Evolutionary conservation across 1,140 invertebrate genomes (phyloP), one percentile per base, ranked within the genome.

Genomic region (Littorina saxatilis): DNA sequence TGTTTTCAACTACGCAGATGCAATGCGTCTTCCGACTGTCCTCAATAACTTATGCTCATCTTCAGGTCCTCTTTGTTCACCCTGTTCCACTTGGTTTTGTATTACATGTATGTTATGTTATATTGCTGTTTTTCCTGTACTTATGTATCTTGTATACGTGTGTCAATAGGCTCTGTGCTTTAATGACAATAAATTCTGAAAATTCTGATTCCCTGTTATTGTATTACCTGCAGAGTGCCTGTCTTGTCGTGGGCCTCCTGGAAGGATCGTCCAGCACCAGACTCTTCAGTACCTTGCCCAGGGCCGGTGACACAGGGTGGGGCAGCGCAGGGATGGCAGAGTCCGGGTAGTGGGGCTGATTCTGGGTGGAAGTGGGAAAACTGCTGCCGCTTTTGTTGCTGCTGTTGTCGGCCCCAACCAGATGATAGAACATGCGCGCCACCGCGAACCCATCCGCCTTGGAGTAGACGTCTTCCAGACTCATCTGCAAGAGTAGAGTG

Each of bases 391-490:
- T 29, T 27, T 32, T 63, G 35, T 32, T 39, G 23, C 37, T 72
- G 68, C 39, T 72, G 20, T 23, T 11, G 50, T 5, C 29, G 52
- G 4, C 27, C n/a, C n/a, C 82, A 11, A 87, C 52, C 17, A 87
- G 72, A 63, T 76, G 73, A 17, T 85, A 85, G 40, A 85, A 84
- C 86, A 87, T 87, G 37, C 86, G 73, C 23, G 82, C 55, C 32
- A 85, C 84, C 17, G 86, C 86, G 74, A 83, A 87, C n/a, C 61
- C 80, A 43, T 87, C 86, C 0, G 84, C 47, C 58, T 84, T 83
- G 20, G 52, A 35, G 58, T 87, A 87, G 11, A 87, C 68, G 47
- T 85, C 58, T 35, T 84, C 66, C 35, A 87, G 79, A 0, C 80
- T 79, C 40, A 79, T 75, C 84, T 85, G 68, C 40, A 47, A 35